Evolutionary conservation across 2,888 invertebrate genomes (phyloP).

Genomic region (Diarsia rubi): DNA sequence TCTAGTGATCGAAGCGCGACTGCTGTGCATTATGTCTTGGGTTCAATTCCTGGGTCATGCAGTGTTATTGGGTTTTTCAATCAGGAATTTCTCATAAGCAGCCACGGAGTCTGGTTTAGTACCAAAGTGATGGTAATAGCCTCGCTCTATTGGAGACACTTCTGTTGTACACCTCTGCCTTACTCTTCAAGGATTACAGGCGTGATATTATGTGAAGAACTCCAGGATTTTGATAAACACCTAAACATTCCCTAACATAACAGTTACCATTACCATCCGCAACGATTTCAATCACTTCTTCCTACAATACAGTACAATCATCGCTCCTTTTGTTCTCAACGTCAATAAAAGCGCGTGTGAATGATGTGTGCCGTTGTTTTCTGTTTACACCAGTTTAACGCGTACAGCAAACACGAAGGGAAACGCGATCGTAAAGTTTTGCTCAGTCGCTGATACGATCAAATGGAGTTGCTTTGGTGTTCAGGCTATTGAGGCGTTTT

Average conservation of each 20-base stretch:
- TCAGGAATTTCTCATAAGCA: too few species aligned
- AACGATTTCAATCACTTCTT: constrained; percentile 6
- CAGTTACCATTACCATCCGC: neutral
- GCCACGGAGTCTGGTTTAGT: too few species aligned
- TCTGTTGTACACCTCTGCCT: too few species aligned
- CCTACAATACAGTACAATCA: constrained; percentile 21
- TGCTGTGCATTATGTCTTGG: too few species aligned
- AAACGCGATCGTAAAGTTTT: constrained; percentile 58
- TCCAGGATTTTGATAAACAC: neutral
- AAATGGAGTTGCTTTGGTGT: constrained; percentile 37
- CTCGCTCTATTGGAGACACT: too few species aligned
- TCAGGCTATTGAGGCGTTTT: constrained; percentile 13
- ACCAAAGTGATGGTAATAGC: too few species aligned
- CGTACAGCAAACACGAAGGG: constrained; percentile 36
- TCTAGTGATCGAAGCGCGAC: too few species aligned
- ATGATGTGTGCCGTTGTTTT: constrained; percentile 60
- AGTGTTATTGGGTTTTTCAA: too few species aligned
- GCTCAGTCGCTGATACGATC: constrained; percentile 47
- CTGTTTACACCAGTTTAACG: constrained; percentile 50
- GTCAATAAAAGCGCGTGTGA: constrained; percentile 56
- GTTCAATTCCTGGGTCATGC: too few species aligned
- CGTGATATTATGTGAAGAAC: too few species aligned
- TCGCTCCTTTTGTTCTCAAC: constrained; percentile 28
- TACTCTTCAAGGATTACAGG: too few species aligned
- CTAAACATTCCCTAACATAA: neutral